These are phyloP conservation scores for Diorhabda sublineata DNA, from an alignment of 1,140 invertebrate species.

Conservation along the genomic window DNA sequence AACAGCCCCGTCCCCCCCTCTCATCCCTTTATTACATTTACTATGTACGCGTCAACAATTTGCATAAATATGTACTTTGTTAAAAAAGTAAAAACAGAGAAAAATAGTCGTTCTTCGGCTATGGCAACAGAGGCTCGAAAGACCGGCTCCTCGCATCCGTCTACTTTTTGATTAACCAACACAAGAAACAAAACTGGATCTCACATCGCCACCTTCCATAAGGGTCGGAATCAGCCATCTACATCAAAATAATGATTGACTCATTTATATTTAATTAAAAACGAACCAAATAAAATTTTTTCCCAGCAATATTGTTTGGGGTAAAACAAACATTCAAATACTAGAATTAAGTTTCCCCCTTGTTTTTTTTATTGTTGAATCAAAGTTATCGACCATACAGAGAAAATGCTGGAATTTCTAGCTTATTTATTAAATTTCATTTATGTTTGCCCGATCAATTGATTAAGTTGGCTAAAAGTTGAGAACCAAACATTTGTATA, in stretches of 20 bases:
- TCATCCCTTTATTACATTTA: constrained; percentile 6
- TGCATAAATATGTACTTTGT: constrained; percentile 16
- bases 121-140: background rate
- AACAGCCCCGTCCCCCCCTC: background rate
- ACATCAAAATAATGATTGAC: background rate
- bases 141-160: constrained; percentile 2
- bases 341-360: no score
- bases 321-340: no score
- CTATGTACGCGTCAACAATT: constrained; percentile 8
- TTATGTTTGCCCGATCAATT: no score
- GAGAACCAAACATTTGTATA: no score
- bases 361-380: no score
- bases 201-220: background rate
- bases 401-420: no score
- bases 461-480: no score
- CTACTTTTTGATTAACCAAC: constrained; percentile 15
- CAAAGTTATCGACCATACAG: no score
- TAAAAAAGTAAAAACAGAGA: constrained; percentile 14
- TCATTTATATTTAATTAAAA: no score
- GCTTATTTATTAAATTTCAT: no score
- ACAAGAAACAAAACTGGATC: constrained; percentile 16
- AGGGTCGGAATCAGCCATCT: background rate
- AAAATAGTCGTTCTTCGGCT: constrained; percentile 3
- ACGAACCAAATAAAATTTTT: no score
- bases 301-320: no score